Conservation (phyloP, 2,888 invertebrate species). For the Odontomyia ornata region DNA sequence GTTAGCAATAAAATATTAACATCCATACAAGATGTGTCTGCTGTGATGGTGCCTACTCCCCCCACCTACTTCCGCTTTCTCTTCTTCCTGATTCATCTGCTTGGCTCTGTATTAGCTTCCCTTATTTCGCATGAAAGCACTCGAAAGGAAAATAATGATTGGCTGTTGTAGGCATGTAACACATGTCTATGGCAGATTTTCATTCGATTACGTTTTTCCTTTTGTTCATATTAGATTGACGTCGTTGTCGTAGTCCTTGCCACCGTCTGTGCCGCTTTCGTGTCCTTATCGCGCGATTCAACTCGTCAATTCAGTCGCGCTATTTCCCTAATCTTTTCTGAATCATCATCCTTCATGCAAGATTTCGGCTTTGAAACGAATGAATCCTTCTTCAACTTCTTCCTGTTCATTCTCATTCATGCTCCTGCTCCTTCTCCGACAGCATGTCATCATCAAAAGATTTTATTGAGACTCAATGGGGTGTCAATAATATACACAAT, state of each 20-base stretch:
- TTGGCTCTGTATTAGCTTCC: background rate
- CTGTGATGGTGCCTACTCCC: no score
- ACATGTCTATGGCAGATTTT: slow-evolving; percentile 16
- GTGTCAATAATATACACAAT: slow-evolving; percentile 31
- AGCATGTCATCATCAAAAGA: slow-evolving; percentile 25
- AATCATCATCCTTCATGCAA: slow-evolving; percentile 7
- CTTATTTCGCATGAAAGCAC: background rate
- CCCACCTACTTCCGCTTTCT: no score
- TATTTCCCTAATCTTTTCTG: background rate
- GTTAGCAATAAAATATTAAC: slow-evolving; percentile 1
- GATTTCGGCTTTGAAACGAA: slow-evolving; percentile 19
- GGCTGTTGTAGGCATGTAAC: background rate
- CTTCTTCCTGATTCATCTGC: background rate
- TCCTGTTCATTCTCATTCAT: background rate
- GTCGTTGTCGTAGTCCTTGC: background rate
- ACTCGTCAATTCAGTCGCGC: background rate
- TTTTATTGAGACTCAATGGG: slow-evolving; percentile 39
- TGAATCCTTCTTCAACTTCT: slow-evolving; percentile 26
- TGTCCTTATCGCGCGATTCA: background rate
- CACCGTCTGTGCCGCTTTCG: background rate
- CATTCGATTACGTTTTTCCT: background rate
- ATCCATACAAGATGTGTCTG: background rate
- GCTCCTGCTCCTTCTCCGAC: no score
- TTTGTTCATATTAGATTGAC: background rate
- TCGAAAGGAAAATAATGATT: background rate